Percentiles rank a stretch among this genome's conserved stretches.
Conservation (phyloP, 2,888 invertebrate species). For the Rhamphomyia laevipes region DNA sequence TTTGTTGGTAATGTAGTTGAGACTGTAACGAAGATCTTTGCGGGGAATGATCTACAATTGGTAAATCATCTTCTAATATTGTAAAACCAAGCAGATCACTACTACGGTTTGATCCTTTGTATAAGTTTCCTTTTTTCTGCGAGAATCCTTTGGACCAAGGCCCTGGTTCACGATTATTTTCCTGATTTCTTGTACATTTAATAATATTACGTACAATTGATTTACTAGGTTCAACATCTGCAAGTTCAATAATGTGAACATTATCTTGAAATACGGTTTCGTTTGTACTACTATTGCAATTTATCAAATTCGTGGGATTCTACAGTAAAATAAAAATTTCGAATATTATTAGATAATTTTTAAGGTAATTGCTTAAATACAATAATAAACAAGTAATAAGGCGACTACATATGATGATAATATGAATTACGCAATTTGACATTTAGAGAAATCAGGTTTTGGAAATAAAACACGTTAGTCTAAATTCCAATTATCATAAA, state of each 20-base stretch:
- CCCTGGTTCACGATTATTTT: slow-evolving; percentile 59
- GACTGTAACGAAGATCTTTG: background rate
- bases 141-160: slow-evolving; percentile 47
- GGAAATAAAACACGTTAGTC: no score
- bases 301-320: background rate
- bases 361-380: no score
- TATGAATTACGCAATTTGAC: no score
- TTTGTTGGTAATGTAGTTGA: background rate
- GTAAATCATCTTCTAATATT: slow-evolving; percentile 28
- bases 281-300: background rate
- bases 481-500: no score
- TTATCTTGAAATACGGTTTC: slow-evolving; percentile 6
- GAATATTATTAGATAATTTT: no score
- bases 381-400: no score
- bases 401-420: no score
- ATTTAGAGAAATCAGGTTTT: no score
- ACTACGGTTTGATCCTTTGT: slow-evolving; percentile 16
- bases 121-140: slow-evolving; percentile 25
- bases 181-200: slow-evolving; percentile 47
- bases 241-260: slow-evolving; percentile 1
- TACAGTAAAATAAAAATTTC: background rate
- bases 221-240: background rate
- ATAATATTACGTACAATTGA: slow-evolving; percentile 41
- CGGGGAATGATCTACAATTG: background rate
- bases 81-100: slow-evolving; percentile 21